phyloP scores from a whole-genome alignment of 2,888 invertebrate species.

The Tiliacea aurago region DNA sequence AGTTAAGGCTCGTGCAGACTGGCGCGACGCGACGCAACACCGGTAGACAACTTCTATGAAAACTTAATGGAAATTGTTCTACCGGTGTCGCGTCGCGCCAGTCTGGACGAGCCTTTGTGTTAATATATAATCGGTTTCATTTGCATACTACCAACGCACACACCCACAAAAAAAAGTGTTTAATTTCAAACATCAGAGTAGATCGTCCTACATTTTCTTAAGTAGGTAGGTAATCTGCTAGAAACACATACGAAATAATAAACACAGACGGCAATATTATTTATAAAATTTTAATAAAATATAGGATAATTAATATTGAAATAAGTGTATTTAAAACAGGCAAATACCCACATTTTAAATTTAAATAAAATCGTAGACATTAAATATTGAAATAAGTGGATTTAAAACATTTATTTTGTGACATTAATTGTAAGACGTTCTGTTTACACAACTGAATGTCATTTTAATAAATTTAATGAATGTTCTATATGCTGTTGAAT shows the following conservation, averaged over 20 bases:
- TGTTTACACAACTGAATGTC: conserved; percentile 14
- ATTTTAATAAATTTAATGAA: conserved; percentile 10
- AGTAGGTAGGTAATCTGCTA: conserved; percentile 25
- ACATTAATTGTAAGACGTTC: conserved; percentile 19
- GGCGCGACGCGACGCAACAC: too few species aligned
- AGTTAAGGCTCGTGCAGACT: too few species aligned
- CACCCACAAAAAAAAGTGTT: conserved; percentile 40
- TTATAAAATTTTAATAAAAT: conserved; percentile 1
- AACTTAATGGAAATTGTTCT: too few species aligned
- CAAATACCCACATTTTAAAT: neutral
- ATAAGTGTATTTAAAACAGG: conserved; percentile 16
- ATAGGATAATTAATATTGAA: neutral
- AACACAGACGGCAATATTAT: neutral
- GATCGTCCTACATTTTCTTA: conserved; percentile 45
- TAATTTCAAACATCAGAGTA: conserved; percentile 37
- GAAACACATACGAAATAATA: too few species aligned
- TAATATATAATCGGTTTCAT: conserved; percentile 42
- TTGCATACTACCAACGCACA: conserved; percentile 51
- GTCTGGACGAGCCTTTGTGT: neutral
- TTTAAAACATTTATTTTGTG: conserved; percentile 30
- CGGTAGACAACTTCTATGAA: too few species aligned
- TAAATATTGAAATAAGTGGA: conserved; percentile 29
- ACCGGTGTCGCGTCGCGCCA: too few species aligned
- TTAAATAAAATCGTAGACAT: conserved; percentile 14
- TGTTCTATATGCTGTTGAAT: conserved; percentile 8